Conservation (phyloP, 2,113 vertebrate genomes). For the Plectropomus leopardus region DNA sequence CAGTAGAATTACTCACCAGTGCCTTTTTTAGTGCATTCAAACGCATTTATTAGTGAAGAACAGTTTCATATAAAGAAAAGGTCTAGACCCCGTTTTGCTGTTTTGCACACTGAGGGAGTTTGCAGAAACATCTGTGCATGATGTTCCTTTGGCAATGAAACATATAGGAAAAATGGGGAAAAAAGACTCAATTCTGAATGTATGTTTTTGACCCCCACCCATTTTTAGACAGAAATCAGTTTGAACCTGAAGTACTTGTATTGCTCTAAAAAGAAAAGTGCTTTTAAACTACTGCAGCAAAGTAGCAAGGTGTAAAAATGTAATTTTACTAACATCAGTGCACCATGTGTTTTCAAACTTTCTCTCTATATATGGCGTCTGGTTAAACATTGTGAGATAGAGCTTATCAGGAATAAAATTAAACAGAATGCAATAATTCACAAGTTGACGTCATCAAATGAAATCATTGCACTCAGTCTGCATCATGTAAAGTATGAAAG, state of each 20-base stretch:
- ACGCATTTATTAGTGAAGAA: not conserved
- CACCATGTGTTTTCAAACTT: not conserved
- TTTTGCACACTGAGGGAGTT: not conserved
- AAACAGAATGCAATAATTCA: not conserved
- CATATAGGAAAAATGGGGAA: not conserved
- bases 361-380: not conserved
- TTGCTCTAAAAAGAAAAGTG: not conserved
- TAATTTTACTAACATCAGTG: not conserved
- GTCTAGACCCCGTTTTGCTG: too few species aligned
- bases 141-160: not conserved
- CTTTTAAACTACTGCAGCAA: not conserved
- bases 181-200: not conserved
- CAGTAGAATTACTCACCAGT: not conserved
- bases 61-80: not conserved
- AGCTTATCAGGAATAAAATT: not conserved
- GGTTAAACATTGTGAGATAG: not conserved
- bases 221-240: not conserved
- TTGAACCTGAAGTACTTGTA: not conserved
- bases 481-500: not conserved
- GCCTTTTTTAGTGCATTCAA: not conserved
- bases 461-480: not conserved
- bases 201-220: not conserved
- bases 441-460: not conserved
- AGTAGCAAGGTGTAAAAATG: not conserved
- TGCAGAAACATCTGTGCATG: not conserved